These are phyloP conservation scores for Aspidiotus rigidus DNA, from an alignment of 2,888 invertebrate species.

Conservation along the genomic window DNA sequence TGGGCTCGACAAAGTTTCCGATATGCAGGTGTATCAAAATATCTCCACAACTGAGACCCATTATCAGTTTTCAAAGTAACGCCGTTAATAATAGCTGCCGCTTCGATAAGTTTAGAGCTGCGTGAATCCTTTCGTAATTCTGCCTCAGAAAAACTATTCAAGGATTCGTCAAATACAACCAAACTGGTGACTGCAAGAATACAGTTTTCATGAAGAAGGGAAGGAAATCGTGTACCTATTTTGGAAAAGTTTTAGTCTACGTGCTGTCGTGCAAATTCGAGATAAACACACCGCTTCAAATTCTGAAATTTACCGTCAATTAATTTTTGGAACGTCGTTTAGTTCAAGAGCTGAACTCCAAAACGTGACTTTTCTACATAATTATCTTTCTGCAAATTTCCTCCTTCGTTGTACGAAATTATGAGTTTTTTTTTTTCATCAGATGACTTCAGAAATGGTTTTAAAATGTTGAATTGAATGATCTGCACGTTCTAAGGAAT, in stretches of 20 bases:
- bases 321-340: too few species aligned
- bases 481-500: not conserved
- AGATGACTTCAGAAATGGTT: slow-evolving; percentile 12
- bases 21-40: slow-evolving; percentile 63
- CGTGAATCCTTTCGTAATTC: slow-evolving; percentile 54
- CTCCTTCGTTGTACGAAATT: too few species aligned
- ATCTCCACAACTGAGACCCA: slow-evolving; percentile 59
- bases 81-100: slow-evolving; percentile 65
- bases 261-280: too few species aligned
- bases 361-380: too few species aligned
- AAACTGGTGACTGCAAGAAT: slow-evolving; percentile 60
- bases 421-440: too few species aligned
- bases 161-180: slow-evolving; percentile 59
- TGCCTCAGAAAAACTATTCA: slow-evolving; percentile 55
- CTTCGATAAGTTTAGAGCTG: slow-evolving; percentile 58
- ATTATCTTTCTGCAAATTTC: too few species aligned
- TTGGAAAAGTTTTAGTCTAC: too few species aligned
- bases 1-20: slow-evolving; percentile 58
- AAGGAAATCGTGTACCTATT: too few species aligned
- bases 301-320: too few species aligned
- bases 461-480: slow-evolving; percentile 9
- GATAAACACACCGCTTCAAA: too few species aligned
- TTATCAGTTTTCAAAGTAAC: slow-evolving; percentile 61
- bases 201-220: not conserved
- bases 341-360: too few species aligned